phyloP scores from a whole-genome alignment of 1,140 invertebrate genomes.

The Sweltsa coloradensis region DNA sequence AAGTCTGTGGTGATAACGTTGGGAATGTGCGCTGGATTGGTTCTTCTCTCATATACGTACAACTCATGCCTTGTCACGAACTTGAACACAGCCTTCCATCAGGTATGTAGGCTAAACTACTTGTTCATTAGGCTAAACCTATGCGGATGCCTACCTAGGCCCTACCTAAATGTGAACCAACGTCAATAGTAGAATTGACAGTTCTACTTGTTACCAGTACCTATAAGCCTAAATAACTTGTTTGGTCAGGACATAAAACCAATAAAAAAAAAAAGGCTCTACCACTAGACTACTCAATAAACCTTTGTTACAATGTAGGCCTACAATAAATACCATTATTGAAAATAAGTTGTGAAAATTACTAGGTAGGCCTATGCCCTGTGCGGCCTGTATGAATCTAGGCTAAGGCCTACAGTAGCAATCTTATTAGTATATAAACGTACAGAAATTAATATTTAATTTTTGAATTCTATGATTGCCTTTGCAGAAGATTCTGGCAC shows the following conservation, averaged over 20 bases:
- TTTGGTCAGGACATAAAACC: neutral
- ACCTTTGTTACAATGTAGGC: too few relatives aligned
- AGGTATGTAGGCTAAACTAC: constrained; percentile 21
- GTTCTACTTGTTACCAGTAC: neutral
- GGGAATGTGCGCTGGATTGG: constrained; percentile 9
- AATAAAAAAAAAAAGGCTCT: neutral
- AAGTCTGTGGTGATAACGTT: constrained; percentile 13
- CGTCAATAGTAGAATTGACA: too few relatives aligned
- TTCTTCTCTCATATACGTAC: constrained; percentile 41
- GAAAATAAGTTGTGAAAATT: too few relatives aligned
- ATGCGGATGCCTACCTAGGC: too few relatives aligned
- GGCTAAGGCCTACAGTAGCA: too few relatives aligned
- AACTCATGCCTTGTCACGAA: constrained; percentile 40
- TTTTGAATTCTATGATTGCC: neutral
- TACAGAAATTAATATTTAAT: too few relatives aligned
- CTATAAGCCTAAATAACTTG: constrained; percentile 11
- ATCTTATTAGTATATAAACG: too few relatives aligned
- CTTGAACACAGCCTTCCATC: constrained; percentile 30
- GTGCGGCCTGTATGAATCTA: too few relatives aligned
- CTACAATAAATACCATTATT: too few relatives aligned
- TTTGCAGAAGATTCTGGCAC: neutral
- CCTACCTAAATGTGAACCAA: too few relatives aligned
- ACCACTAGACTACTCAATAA: neutral
- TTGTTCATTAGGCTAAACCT: constrained; percentile 9
- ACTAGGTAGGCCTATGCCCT: too few relatives aligned